Base-by-base conservation (phyloP, 2,113 vertebrate genomes). In the Nansenia antarctica region DNA sequence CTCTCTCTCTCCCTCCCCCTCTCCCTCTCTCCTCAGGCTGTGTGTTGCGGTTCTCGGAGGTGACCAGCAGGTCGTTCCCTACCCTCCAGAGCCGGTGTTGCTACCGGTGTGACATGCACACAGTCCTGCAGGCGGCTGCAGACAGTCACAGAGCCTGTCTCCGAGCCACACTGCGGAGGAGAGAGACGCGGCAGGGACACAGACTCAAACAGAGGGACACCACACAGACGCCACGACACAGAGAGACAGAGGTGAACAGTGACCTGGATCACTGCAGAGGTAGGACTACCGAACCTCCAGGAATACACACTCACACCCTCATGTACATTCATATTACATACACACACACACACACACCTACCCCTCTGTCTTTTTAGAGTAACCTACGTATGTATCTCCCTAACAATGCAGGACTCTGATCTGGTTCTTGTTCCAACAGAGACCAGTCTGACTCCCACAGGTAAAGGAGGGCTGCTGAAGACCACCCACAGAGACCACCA, bases 91-190 rank as follows among this genome's bases (percentile, higher is more conserved):
- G 68, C 30, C 70, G 81, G 34, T 82, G 76, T 64, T 54, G 3
- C 47, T 73, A 84, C 75, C 82, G 65, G 75, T 90, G 89, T 65
- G 85, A 88, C 70, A 81, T 86, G 78, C 89, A 90, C 72, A 73
- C 30, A 55, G 76, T 69, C 12, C 83, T 90, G 7, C 69, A 78
- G 69, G 70, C 79, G 42, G 85, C 88, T 47, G 85, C 79, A 1
- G 70, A 82, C 53, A 24, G 5, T 1, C 86, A 85, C 72, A 87
- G 73, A 68, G 47, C 66, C 2, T 57, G 9, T 24, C 76, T 27
- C 5, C 30, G 61, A 22, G 65, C 55, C 54, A 39, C 62, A 0
- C 47, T 62, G 14, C 12, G 32, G 0, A 61, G 47, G 32, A 62
- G 26, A 65, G 39, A 71, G 30, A 1, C n/a, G n/a, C n/a, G 65